A percentile compares a stretch with the other conserved stretches of the same genome.
phyloP scores from a whole-genome alignment of 2,888 invertebrate genomes.

The Criorhina ranunculi region DNA sequence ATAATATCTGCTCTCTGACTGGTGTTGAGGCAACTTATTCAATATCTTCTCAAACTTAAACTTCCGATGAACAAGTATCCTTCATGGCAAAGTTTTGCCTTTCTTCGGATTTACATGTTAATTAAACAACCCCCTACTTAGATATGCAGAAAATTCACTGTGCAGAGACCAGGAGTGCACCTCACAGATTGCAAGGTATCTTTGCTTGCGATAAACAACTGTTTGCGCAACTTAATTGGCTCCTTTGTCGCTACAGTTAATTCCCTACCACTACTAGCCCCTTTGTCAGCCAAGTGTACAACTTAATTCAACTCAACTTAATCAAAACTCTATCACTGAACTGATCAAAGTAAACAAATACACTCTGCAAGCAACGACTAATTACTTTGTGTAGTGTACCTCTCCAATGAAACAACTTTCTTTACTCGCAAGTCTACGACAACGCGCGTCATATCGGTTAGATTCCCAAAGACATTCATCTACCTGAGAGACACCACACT shows the following conservation, averaged over 20 bases:
- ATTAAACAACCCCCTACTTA: background rate
- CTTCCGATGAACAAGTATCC: no score
- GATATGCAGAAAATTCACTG: background rate
- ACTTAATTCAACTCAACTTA: constrained; percentile 45
- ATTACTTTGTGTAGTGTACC: constrained; percentile 46
- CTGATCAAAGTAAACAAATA: constrained; percentile 41
- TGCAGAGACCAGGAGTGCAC: background rate
- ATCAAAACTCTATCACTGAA: constrained; percentile 45
- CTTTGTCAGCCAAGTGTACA: background rate
- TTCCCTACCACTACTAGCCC: background rate
- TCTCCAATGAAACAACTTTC: constrained; percentile 61
- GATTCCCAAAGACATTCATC: constrained; percentile 50
- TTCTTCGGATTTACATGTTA: background rate
- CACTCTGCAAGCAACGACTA: constrained; percentile 38
- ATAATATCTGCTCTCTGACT: no score
- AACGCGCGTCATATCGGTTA: constrained; percentile 51
- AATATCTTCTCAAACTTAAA: no score
- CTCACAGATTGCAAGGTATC: background rate
- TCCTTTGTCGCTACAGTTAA: background rate
- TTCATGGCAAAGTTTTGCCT: background rate
- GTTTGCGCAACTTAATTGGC: background rate
- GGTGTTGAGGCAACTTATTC: no score
- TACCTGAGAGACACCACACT: constrained; percentile 38
- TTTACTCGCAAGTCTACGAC: constrained; percentile 46
- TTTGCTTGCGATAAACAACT: background rate